Conservation (phyloP, 2,888 invertebrate genomes). For the Aporophyla nigra region DNA sequence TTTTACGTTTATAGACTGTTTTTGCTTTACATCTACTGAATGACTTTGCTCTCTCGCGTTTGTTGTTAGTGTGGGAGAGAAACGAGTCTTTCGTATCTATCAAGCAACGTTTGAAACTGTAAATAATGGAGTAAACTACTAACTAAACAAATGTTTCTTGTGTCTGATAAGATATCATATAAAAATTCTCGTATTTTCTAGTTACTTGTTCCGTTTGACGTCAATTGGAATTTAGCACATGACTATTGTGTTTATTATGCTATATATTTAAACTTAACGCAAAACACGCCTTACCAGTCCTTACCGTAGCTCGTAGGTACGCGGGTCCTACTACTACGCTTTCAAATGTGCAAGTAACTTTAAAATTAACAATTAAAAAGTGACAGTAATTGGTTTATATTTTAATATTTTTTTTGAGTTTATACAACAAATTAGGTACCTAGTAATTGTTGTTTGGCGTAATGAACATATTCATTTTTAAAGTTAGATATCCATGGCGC, state of each 20-base stretch:
- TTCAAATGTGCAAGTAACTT: too few relatives aligned
- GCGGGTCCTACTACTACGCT: too few relatives aligned
- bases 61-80: slow-evolving; percentile 44
- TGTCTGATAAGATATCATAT: slow-evolving; percentile 46
- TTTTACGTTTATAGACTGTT: slow-evolving; percentile 87
- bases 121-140: slow-evolving; percentile 44
- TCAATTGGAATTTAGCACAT: slow-evolving; percentile 37
- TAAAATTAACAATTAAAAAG: too few relatives aligned
- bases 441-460: not conserved
- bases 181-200: slow-evolving; percentile 35
- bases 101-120: slow-evolving; percentile 32
- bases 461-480: not conserved
- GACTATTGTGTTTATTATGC: slow-evolving; percentile 36
- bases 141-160: slow-evolving; percentile 29
- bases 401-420: too few relatives aligned
- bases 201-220: slow-evolving; percentile 41
- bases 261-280: not conserved
- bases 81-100: slow-evolving; percentile 43
- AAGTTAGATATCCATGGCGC: too few relatives aligned
- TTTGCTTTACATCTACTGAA: slow-evolving; percentile 78
- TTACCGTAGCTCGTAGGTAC: too few relatives aligned
- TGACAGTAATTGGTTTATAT: too few relatives aligned
- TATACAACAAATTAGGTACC: too few relatives aligned
- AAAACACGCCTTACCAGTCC: too few relatives aligned
- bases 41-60: slow-evolving; percentile 70